Conservation (phyloP, 2,797 vertebrate species). For the Urosaurus nigricauda region DNA sequence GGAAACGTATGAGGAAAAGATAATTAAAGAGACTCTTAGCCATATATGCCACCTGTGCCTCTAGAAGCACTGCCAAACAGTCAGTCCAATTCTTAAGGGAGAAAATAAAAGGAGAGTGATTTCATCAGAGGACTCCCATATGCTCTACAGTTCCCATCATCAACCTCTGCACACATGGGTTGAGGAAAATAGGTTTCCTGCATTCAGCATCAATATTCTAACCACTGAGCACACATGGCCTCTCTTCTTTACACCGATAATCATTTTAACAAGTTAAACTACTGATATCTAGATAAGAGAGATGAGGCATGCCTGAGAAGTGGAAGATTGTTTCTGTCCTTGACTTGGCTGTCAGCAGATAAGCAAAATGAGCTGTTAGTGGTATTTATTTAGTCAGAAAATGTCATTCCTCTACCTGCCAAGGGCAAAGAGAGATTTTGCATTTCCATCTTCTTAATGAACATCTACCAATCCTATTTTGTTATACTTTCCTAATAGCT, state of each 20-base stretch:
- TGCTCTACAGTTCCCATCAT: too few relatives aligned
- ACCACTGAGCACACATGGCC: not conserved
- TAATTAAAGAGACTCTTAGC: not conserved
- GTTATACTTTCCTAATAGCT: slow-evolving; percentile 1
- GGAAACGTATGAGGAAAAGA: not conserved
- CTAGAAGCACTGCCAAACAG: not conserved
- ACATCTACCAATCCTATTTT: slow-evolving; percentile 2
- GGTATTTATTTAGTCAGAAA: not conserved
- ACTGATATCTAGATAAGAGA: not conserved
- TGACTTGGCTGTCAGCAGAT: not conserved
- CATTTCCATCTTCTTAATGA: slow-evolving; percentile 18
- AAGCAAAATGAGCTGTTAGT: not conserved
- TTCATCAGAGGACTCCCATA: not conserved
- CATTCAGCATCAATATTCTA: not conserved
- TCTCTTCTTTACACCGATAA: too few relatives aligned
- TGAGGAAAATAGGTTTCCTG: not conserved
- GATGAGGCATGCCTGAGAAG: not conserved
- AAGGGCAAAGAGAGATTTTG: not conserved
- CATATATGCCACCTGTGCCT: not conserved
- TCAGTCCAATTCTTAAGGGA: not conserved
- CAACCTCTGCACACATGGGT: not conserved
- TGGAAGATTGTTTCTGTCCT: not conserved
- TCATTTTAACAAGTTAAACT: not conserved
- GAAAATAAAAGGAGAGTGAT: not conserved
- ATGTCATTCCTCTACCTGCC: not conserved